phyloP scores from a whole-genome alignment of 1,140 invertebrate species.

The Trichogramma pretiosum region DNA sequence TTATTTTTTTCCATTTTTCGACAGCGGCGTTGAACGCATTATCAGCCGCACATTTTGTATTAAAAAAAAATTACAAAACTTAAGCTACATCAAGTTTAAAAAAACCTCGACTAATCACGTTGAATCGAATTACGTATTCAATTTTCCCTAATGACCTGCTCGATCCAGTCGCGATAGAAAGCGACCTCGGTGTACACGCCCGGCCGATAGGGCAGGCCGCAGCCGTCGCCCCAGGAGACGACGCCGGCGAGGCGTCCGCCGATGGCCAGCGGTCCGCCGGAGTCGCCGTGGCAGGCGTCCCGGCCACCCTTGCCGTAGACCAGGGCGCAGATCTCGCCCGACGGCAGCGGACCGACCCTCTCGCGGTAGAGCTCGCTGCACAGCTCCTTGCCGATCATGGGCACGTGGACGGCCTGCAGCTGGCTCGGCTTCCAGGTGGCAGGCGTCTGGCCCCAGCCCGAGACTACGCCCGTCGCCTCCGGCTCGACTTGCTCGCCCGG shows the following conservation, averaged over 20 bases:
- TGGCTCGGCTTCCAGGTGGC: not conserved
- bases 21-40: too few relatives aligned
- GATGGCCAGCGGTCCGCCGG: constrained; percentile 34
- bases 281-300: constrained; percentile 46
- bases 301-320: constrained; percentile 36
- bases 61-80: too few relatives aligned
- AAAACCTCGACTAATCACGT: too few relatives aligned
- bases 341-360: constrained; percentile 12
- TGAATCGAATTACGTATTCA: too few relatives aligned
- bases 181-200: constrained; percentile 47
- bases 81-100: too few relatives aligned
- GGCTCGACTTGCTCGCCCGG: constrained; percentile 18
- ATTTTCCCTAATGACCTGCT: too few relatives aligned
- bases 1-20: too few relatives aligned
- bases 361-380: constrained; percentile 21
- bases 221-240: constrained; percentile 50
- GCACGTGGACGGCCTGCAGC: constrained; percentile 21
- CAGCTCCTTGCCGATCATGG: constrained; percentile 21
- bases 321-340: constrained; percentile 43
- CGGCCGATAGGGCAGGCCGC: constrained; percentile 40
- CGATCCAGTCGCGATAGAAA: constrained; percentile 38
- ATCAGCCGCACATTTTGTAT: too few relatives aligned
- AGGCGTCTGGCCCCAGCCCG: constrained; percentile 34
- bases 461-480: constrained; percentile 28
- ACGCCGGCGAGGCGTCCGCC: constrained; percentile 43